Evolutionary conservation across 2,113 vertebrate species (phyloP).

Genomic region (Neogale vison): DNA sequence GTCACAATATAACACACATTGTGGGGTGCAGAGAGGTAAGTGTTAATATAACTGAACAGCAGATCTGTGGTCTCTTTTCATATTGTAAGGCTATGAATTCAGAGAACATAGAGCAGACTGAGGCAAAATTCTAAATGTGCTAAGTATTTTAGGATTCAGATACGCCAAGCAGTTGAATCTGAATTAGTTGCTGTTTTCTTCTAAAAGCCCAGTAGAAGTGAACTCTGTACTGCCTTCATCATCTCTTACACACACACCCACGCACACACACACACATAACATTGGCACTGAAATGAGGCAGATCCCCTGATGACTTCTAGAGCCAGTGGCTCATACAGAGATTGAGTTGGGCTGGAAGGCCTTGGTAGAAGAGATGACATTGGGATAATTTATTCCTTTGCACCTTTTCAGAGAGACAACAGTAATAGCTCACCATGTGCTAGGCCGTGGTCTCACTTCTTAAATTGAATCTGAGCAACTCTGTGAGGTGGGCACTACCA

Average conservation of each 20-base stretch:
- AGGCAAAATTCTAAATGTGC: background rate
- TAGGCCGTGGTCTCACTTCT: background rate
- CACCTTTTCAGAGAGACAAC: background rate
- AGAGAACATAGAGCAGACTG: background rate
- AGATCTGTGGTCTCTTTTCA: background rate
- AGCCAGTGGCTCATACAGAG: background rate
- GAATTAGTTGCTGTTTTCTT: background rate
- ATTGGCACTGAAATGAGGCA: background rate
- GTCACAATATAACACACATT: background rate
- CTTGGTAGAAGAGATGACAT: background rate
- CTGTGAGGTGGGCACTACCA: background rate
- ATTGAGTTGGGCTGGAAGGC: background rate
- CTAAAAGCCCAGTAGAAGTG: background rate
- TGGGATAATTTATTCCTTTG: background rate
- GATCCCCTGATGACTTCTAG: background rate
- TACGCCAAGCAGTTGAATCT: background rate
- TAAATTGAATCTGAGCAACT: background rate
- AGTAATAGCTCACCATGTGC: background rate
- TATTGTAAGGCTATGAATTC: background rate
- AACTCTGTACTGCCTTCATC: background rate
- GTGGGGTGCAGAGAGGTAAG: background rate
- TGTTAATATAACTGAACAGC: background rate
- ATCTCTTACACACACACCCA: background rate
- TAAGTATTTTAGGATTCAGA: background rate
- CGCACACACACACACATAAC: fast-evolving